phyloP scores from a whole-genome alignment of 2,797 vertebrate species.

The Crocidura indochinensis region DNA sequence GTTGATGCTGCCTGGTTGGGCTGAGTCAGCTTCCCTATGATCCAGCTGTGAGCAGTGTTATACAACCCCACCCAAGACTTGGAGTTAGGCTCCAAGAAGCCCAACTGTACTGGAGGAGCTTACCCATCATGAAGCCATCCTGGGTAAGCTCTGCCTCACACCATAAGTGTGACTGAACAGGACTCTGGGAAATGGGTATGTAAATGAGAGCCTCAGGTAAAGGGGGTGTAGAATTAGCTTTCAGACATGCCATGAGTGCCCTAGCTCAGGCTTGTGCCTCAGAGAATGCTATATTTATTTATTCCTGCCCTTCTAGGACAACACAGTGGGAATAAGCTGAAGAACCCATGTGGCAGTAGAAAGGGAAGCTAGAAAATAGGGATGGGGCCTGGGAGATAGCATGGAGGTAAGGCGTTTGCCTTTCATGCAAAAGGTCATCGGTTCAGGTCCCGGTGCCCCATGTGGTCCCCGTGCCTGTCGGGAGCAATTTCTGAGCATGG shows the following conservation, averaged over 20 bases:
- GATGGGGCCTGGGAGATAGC: no score
- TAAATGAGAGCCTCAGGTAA: background rate
- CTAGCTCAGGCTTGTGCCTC: background rate
- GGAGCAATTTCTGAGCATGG: no score
- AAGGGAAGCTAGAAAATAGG: background rate
- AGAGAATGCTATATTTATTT: background rate
- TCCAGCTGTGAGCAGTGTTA: background rate
- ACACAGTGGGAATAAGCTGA: background rate
- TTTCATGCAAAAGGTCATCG: no score
- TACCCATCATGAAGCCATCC: no score
- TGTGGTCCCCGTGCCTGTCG: no score
- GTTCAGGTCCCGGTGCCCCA: no score
- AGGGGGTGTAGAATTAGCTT: no score
- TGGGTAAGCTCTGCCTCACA: background rate
- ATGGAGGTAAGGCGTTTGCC: no score
- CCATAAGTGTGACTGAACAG: accelerated
- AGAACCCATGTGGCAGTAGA: background rate
- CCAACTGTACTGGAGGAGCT: background rate
- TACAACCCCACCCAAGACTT: background rate
- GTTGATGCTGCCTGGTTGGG: background rate
- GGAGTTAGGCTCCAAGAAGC: background rate
- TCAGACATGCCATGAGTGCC: background rate
- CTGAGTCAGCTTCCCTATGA: background rate
- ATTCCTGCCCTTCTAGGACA: no score
- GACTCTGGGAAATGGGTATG: background rate